phyloP scores from a whole-genome alignment of 2,888 invertebrate genomes.

The Dysmachus trigonus region DNA sequence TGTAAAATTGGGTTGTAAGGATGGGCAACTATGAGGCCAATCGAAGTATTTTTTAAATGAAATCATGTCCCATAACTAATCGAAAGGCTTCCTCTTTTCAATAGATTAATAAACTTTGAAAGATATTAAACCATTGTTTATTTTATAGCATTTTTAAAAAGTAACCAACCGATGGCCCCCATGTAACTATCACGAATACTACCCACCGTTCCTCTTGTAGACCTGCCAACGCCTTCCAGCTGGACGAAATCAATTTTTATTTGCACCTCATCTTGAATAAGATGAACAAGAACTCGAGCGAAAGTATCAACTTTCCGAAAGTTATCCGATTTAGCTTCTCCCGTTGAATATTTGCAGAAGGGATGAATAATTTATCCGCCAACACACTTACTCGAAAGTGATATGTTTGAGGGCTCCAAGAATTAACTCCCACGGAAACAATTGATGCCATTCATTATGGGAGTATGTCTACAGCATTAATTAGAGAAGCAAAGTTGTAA shows the following conservation, averaged over 20 bases:
- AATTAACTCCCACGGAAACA: not conserved
- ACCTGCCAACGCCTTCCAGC: not conserved
- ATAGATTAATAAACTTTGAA: too few species aligned
- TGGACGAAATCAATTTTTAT: not conserved
- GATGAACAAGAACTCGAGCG: not conserved
- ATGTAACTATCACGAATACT: not conserved
- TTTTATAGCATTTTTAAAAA: too few species aligned
- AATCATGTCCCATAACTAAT: too few species aligned
- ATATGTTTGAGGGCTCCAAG: not conserved
- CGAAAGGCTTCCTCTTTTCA: too few species aligned
- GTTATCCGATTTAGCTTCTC: not conserved
- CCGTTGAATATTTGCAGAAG: not conserved
- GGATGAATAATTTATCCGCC: not conserved
- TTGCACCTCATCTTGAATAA: not conserved
- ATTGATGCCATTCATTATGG: not conserved
- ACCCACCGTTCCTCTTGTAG: not conserved
- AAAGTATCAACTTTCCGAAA: not conserved
- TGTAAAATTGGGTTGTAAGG: too few species aligned
- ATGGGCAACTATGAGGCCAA: too few species aligned
- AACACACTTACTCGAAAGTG: not conserved
- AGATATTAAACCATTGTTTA: too few species aligned
- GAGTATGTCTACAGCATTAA: not conserved
- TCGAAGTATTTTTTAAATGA: too few species aligned
- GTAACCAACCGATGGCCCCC: too few species aligned
- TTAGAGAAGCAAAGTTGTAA: constrained; percentile 10